These are phyloP conservation scores for Serranus cabrilla DNA, from an alignment of 2,797 vertebrate genomes.

Conservation along the genomic window DNA sequence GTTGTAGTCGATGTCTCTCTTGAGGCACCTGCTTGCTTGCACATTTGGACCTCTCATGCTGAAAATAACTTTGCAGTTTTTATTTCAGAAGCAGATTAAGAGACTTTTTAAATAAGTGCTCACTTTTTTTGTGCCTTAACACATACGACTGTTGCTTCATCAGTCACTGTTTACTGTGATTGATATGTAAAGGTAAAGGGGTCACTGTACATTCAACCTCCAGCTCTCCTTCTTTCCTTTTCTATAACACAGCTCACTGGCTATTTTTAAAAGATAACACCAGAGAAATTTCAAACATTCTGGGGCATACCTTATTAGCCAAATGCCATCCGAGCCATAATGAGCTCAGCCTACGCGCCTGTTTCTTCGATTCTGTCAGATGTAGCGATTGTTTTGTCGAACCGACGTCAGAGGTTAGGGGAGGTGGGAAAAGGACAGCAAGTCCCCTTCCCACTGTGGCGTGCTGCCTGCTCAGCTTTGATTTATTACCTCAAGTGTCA, in stretches of 20 bases:
- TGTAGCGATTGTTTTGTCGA: slow-evolving; percentile 60
- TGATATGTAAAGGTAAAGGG: not conserved
- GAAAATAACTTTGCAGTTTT: slow-evolving; percentile 21
- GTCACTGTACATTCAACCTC: not conserved
- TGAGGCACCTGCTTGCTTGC: not conserved
- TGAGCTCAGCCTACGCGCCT: slow-evolving; percentile 14
- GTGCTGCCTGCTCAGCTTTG: slow-evolving; percentile 75
- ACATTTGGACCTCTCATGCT: slow-evolving; percentile 4
- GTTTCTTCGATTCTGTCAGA: slow-evolving; percentile 41
- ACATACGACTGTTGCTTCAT: not conserved
- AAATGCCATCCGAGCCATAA: slow-evolving; percentile 25
- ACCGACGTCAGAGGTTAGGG: slow-evolving; percentile 51
- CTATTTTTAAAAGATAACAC: not conserved
- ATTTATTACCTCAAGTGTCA: slow-evolving; percentile 83
- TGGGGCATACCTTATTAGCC: slow-evolving; percentile 20
- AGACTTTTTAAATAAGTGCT: not conserved
- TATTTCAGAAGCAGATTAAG: not conserved
- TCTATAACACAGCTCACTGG: not conserved
- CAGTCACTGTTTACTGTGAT: slow-evolving; percentile 1
- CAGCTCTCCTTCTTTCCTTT: not conserved
- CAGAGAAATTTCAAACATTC: slow-evolving; percentile 4
- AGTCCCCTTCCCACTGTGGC: slow-evolving; percentile 57
- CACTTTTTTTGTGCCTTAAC: not conserved
- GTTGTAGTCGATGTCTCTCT: not conserved
- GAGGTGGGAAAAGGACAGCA: slow-evolving; percentile 29